Evolutionary conservation across 2,113 vertebrate genomes (phyloP).

Genomic region (Mola mola): DNA sequence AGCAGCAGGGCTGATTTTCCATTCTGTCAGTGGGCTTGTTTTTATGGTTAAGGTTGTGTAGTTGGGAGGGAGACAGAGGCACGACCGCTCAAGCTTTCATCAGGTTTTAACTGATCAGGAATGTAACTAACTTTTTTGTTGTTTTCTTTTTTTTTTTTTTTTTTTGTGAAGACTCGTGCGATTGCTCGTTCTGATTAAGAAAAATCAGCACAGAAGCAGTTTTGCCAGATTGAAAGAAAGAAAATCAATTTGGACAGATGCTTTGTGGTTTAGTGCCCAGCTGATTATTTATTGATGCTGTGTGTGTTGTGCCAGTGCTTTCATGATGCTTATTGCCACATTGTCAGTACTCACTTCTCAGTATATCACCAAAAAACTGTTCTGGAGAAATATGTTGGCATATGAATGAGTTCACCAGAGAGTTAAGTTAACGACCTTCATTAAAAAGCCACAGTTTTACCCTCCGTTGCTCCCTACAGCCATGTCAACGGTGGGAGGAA

Average conservation of each 20-base stretch:
- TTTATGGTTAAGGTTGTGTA: slow-evolving; percentile 39
- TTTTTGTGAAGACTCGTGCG: slow-evolving; percentile 1
- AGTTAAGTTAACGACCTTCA: slow-evolving; percentile 2
- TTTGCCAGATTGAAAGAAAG: slow-evolving; percentile 59
- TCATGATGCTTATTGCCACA: slow-evolving; percentile 42
- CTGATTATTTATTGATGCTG: slow-evolving; percentile 54
- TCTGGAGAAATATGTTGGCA: slow-evolving; percentile 22
- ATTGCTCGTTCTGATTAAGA: slow-evolving; percentile 50
- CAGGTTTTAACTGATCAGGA: too few relatives aligned
- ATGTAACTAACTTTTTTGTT: too few relatives aligned
- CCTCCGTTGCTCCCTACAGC: slow-evolving; percentile 75
- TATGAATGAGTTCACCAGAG: neutral
- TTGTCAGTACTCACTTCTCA: slow-evolving; percentile 39
- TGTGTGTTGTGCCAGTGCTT: slow-evolving; percentile 48
- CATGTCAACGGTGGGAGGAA: slow-evolving; percentile 95
- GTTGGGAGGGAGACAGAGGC: slow-evolving; percentile 20
- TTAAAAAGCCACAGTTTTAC: neutral
- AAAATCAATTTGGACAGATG: slow-evolving; percentile 40
- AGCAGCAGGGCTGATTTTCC: slow-evolving; percentile 74
- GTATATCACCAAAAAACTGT: slow-evolving; percentile 19
- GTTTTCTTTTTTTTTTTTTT: too few relatives aligned
- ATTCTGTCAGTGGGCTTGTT: slow-evolving; percentile 67
- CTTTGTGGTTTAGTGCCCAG: slow-evolving; percentile 45
- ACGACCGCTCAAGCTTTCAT: slow-evolving; percentile 50
- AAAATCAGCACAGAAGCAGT: slow-evolving; percentile 22